Evolutionary conservation across 1,140 invertebrate species (phyloP).

Genomic region (Micrasema minimum): DNA sequence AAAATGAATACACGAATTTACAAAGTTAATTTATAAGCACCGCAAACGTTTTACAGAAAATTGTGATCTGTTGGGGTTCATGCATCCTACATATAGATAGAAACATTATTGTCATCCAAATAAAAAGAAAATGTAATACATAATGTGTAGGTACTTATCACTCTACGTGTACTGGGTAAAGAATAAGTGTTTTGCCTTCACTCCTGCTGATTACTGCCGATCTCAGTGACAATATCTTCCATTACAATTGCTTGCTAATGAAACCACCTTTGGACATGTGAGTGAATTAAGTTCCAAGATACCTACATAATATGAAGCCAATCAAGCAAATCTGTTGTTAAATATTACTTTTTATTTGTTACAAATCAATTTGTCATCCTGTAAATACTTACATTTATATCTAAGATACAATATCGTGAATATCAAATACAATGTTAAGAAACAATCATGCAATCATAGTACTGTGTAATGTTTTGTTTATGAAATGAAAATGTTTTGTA

Average conservation of each 20-base stretch:
- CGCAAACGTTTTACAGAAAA: too few species aligned
- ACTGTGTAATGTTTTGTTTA: constrained; percentile 38
- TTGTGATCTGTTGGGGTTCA: too few species aligned
- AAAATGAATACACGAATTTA: too few species aligned
- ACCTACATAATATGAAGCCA: too few species aligned
- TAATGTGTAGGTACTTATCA: too few species aligned
- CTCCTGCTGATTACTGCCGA: neutral
- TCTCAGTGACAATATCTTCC: too few species aligned
- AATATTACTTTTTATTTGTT: constrained; percentile 23
- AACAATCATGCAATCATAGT: constrained; percentile 28
- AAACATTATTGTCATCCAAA: too few species aligned
- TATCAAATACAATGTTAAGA: constrained; percentile 25
- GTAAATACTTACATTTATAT: constrained; percentile 21
- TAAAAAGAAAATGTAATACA: too few species aligned
- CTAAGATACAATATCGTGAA: constrained; percentile 1
- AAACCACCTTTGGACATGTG: neutral
- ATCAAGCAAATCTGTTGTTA: neutral
- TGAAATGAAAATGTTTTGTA: constrained; percentile 41
- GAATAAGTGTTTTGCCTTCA: constrained; percentile 8
- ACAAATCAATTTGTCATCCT: constrained; percentile 18
- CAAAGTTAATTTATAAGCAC: too few species aligned
- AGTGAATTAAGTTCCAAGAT: neutral
- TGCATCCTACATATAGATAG: too few species aligned
- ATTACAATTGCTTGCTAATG: too few species aligned
- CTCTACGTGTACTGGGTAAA: constrained; percentile 2